phyloP scores from a whole-genome alignment of 2,797 vertebrate genomes.

The Pseudopleuronectes americanus region DNA sequence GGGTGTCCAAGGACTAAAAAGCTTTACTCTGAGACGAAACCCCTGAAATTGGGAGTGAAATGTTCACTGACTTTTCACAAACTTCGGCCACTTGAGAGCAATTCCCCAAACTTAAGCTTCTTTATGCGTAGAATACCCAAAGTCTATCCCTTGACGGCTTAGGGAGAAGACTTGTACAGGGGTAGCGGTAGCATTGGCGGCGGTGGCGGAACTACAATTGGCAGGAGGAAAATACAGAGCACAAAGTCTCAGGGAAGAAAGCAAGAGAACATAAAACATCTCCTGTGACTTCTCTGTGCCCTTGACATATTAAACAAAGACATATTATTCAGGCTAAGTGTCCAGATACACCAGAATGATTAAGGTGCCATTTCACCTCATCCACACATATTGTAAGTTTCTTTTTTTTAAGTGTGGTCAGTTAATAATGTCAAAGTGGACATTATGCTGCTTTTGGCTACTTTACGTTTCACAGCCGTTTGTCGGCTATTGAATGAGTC shows the following conservation, averaged over 20 bases:
- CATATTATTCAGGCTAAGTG: slow-evolving; percentile 7
- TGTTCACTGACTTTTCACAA: slow-evolving; percentile 67
- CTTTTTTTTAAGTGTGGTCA: slow-evolving; percentile 5
- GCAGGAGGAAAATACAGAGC: slow-evolving; percentile 25
- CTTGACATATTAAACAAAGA: slow-evolving; percentile 32
- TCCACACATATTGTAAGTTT: not conserved
- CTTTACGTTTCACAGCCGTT: not conserved
- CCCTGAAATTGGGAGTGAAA: slow-evolving; percentile 64
- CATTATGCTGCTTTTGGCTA: slow-evolving; percentile 4
- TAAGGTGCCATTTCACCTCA: not conserved
- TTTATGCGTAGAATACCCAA: slow-evolving; percentile 72
- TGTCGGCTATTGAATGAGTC: not conserved
- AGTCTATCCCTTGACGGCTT: slow-evolving; percentile 71
- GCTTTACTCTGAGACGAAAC: slow-evolving; percentile 55
- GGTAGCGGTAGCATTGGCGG: slow-evolving; percentile 29
- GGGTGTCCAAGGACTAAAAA: slow-evolving; percentile 33
- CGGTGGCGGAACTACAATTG: slow-evolving; percentile 36
- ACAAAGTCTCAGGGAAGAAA: slow-evolving; percentile 33
- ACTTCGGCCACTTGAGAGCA: slow-evolving; percentile 65
- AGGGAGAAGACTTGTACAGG: slow-evolving; percentile 49
- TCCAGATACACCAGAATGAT: slow-evolving; percentile 18
- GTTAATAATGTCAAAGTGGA: slow-evolving; percentile 34
- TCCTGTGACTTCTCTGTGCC: slow-evolving; percentile 25
- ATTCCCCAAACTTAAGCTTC: slow-evolving; percentile 70
- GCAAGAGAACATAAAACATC: slow-evolving; percentile 12